Evolutionary conservation across 2,113 vertebrate genomes (phyloP), one percentile per base, ranked within the genome.

Genomic region (Lycocorax pyrrhopterus): DNA sequence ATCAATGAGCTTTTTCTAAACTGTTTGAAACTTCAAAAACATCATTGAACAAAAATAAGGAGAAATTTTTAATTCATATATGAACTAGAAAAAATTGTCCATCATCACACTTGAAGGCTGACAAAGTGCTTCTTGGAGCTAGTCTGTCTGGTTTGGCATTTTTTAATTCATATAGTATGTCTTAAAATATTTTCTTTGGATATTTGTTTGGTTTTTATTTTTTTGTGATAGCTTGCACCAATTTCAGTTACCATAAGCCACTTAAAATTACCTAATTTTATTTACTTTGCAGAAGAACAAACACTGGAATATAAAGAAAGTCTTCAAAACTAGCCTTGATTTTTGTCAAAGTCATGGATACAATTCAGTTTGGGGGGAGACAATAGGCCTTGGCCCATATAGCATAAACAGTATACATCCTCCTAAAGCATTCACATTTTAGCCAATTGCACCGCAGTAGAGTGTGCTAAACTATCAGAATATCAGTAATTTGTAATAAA

Each of bases 351-450:
- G 4, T 66, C 29, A 58, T 23, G 43, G 37, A 18, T 44, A 26
- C 4, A n/a, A 19, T 68, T 51, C 13, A 6, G 13, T 62, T 53
- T 63, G 6, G n/a, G 4, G 16, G 3, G 0, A 0, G 2, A 20
- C 10, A 30, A 5, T 11, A 66, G 4, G 10, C 2, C 58, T 91
- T 90, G 27, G 2, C 16, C 4, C 8, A 12, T 25, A 6, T n/a
- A 49, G 22, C 1, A 46, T 35, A 59, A 75, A 59, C 1, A 32
- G 4, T 37, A 41, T 20, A 4, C 6, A 33, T 62, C 32, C 13
- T 63, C 16, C 10, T 30, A 37, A 13, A 30, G 4, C 12, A 13
- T 33, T 84, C 32, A 37, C 4, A 37, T 33, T 16, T 49, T 58
- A 72, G n/a, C 14, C 1, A 1, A 68, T 18, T 73, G 33, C 4